phyloP scores from a whole-genome alignment of 2,797 vertebrate genomes.

The Cossypha dichroa region DNA sequence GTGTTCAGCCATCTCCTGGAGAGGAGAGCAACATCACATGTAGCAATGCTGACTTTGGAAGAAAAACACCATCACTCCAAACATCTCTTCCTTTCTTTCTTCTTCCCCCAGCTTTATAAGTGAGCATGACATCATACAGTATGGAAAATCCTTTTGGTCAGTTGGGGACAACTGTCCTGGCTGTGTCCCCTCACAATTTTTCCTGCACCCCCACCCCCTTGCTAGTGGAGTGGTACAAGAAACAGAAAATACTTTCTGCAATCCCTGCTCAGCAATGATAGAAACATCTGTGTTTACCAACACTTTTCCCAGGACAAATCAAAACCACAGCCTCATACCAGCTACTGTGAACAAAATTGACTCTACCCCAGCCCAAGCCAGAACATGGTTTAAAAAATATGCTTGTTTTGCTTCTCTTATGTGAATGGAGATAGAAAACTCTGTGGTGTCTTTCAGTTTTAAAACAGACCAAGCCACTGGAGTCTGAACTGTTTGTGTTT shows the following conservation, averaged over 20 bases:
- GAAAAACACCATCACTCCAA: not conserved
- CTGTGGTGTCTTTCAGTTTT: not conserved
- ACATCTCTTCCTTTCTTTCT: not conserved
- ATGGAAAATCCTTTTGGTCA: not conserved
- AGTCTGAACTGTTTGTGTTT: not conserved
- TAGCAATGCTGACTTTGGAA: accelerated
- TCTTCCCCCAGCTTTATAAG: not conserved
- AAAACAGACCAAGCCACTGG: not conserved
- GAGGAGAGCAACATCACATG: not conserved
- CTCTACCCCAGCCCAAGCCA: not conserved
- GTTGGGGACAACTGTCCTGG: not conserved
- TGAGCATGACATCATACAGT: accelerated
- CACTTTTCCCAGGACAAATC: not conserved
- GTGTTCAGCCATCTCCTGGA: not conserved
- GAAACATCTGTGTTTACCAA: not conserved
- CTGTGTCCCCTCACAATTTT: not conserved
- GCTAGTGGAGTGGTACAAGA: accelerated
- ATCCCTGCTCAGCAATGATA: not conserved
- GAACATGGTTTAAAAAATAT: not conserved
- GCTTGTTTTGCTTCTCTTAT: not conserved
- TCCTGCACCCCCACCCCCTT: accelerated
- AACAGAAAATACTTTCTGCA: not conserved
- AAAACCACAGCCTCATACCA: not conserved
- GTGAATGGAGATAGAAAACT: not conserved
- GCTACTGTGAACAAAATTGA: not conserved